Conservation (phyloP, 2,888 invertebrate species). For the Lamellibrachia columna region DNA sequence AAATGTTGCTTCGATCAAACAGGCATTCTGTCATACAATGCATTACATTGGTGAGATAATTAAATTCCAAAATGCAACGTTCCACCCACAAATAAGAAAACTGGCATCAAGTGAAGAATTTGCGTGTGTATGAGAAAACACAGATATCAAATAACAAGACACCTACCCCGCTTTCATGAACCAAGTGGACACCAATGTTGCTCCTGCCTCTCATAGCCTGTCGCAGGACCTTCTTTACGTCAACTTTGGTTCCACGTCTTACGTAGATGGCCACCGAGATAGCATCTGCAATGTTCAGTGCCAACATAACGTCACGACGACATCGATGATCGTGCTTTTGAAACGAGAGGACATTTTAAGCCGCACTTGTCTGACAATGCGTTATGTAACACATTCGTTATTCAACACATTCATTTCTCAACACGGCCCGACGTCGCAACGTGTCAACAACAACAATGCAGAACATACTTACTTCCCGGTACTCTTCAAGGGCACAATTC, state of each 20-base stretch:
- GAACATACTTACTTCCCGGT: too few relatives aligned
- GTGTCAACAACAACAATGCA: too few relatives aligned
- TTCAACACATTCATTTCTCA: too few relatives aligned
- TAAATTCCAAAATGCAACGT: too few relatives aligned
- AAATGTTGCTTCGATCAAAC: too few relatives aligned
- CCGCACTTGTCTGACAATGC: background rate
- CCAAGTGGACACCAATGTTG: background rate
- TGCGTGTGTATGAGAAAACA: background rate
- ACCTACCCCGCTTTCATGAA: background rate
- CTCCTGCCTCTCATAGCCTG: background rate
- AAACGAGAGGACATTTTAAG: background rate
- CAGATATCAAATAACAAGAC: background rate
- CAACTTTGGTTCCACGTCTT: background rate
- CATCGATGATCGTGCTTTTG: background rate
- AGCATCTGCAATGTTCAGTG: background rate
- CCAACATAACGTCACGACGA: background rate
- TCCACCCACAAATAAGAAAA: too few relatives aligned
- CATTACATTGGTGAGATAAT: too few relatives aligned
- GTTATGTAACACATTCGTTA: background rate
- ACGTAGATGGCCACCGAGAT: slow-evolving; percentile 9
- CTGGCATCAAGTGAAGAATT: too few relatives aligned
- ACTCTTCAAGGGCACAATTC: too few relatives aligned
- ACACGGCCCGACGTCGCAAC: too few relatives aligned
- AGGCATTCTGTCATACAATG: too few relatives aligned
- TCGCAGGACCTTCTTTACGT: background rate